These are phyloP conservation scores for Maconellicoccus hirsutus DNA, from an alignment of 1,140 invertebrate genomes.

Conservation along the genomic window DNA sequence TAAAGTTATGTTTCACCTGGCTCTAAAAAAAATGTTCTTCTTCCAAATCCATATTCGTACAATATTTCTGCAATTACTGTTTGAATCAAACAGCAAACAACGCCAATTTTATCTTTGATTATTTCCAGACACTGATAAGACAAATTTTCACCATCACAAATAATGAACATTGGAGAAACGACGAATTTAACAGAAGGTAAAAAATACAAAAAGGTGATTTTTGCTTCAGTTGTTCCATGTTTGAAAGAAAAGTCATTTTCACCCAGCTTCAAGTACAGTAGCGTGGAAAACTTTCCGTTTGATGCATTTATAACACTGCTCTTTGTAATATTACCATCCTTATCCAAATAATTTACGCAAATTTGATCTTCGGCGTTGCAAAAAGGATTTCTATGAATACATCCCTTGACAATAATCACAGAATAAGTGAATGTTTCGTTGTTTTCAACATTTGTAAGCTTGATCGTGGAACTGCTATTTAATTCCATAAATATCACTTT, in stretches of 20 bases:
- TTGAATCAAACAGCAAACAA: slow-evolving; percentile 71
- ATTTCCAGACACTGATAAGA: slow-evolving; percentile 56
- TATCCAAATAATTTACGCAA: slow-evolving; percentile 17
- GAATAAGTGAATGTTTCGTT: slow-evolving; percentile 28
- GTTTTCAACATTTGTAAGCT: slow-evolving; percentile 16
- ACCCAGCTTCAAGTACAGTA: slow-evolving; percentile 27
- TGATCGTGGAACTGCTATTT: not conserved
- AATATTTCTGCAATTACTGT: slow-evolving; percentile 78
- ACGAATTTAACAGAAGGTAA: slow-evolving; percentile 29
- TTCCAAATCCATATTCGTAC: slow-evolving; percentile 60
- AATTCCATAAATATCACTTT: not conserved
- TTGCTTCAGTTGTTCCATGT: slow-evolving; percentile 9
- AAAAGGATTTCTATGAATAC: not conserved
- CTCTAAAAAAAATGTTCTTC: slow-evolving; percentile 71
- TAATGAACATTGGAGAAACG: slow-evolving; percentile 58
- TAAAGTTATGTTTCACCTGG: slow-evolving; percentile 45
- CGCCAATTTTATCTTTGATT: slow-evolving; percentile 60
- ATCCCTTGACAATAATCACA: slow-evolving; percentile 28
- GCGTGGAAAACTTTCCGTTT: slow-evolving; percentile 28
- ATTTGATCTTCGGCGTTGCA: not conserved
- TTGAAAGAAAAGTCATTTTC: slow-evolving; percentile 28
- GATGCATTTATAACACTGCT: slow-evolving; percentile 26
- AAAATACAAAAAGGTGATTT: slow-evolving; percentile 25
- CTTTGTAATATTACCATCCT: slow-evolving; percentile 15
- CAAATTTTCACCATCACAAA: slow-evolving; percentile 62